Percentiles rank a stretch among this genome's conserved stretches.
Evolutionary conservation across 2,797 vertebrate species (phyloP).

Genomic region (Spinibarbus caldwelli): DNA sequence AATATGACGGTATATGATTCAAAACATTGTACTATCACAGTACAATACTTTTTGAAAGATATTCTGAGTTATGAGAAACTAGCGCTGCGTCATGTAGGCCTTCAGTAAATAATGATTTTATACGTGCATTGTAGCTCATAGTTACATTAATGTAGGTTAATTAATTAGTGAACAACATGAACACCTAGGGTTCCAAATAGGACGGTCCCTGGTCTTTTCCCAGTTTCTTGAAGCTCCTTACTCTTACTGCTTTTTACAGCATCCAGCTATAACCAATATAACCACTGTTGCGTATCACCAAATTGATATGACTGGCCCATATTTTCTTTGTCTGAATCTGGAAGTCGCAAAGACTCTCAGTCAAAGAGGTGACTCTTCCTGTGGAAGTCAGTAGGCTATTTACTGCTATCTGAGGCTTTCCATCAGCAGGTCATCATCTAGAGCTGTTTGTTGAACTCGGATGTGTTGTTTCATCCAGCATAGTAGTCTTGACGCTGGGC

Average conservation of each 20-base stretch:
- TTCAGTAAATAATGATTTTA: too few species aligned
- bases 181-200: not conserved
- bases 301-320: not conserved
- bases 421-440: conserved; percentile 11
- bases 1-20: too few species aligned
- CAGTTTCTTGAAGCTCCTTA: not conserved
- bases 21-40: not conserved
- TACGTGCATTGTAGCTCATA: too few species aligned
- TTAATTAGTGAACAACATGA: not conserved
- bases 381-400: not conserved
- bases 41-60: not conserved
- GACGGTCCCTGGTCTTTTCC: not conserved
- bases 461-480: not conserved
- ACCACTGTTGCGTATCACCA: not conserved
- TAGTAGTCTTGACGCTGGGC: not conserved
- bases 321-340: conserved; percentile 6
- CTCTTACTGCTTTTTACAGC: not conserved
- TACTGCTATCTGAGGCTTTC: not conserved
- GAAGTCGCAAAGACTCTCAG: not conserved
- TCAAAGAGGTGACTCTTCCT: not conserved
- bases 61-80: not conserved
- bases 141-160: not conserved
- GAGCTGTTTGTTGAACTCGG: not conserved
- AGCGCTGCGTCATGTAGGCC: not conserved
- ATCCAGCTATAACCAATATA: not conserved